A percentile compares a stretch with the other conserved stretches of the same genome.
phyloP scores from a whole-genome alignment of 2,113 vertebrate species.

The Amblyopsis rosae region DNA sequence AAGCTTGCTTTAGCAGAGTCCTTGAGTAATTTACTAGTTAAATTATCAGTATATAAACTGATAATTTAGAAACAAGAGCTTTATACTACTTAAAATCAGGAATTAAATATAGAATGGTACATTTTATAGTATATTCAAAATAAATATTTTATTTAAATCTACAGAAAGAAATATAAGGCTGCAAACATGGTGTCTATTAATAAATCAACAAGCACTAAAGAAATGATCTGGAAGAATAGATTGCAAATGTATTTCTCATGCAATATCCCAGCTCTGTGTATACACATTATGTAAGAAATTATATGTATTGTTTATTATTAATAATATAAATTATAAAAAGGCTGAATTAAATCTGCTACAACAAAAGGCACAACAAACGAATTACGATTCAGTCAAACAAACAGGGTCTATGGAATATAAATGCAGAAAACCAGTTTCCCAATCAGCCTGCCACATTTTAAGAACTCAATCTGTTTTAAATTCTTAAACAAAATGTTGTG shows the following conservation, averaged over 20 bases:
- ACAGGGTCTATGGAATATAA: slow-evolving; percentile 16
- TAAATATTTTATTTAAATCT: too few relatives aligned
- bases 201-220: not conserved
- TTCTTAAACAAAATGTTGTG: slow-evolving; percentile 20
- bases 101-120: not conserved
- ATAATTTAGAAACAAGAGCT: too few relatives aligned
- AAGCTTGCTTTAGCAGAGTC: not conserved
- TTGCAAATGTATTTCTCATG: slow-evolving; percentile 13
- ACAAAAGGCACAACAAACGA: slow-evolving; percentile 5
- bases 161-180: not conserved
- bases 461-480: not conserved
- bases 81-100: not conserved
- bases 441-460: slow-evolving; percentile 5
- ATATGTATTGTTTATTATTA: too few relatives aligned
- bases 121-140: too few relatives aligned
- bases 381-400: slow-evolving; percentile 7
- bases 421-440: slow-evolving; percentile 3
- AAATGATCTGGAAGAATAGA: slow-evolving; percentile 2
- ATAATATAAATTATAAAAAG: slow-evolving; percentile 6
- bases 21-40: not conserved
- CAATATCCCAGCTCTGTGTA: slow-evolving; percentile 7
- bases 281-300: slow-evolving; percentile 12
- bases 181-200: slow-evolving; percentile 4
- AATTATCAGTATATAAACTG: too few relatives aligned
- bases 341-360: slow-evolving; percentile 4